phyloP scores from a whole-genome alignment of 2,113 vertebrate genomes.

The Fulmarus glacialis region DNA sequence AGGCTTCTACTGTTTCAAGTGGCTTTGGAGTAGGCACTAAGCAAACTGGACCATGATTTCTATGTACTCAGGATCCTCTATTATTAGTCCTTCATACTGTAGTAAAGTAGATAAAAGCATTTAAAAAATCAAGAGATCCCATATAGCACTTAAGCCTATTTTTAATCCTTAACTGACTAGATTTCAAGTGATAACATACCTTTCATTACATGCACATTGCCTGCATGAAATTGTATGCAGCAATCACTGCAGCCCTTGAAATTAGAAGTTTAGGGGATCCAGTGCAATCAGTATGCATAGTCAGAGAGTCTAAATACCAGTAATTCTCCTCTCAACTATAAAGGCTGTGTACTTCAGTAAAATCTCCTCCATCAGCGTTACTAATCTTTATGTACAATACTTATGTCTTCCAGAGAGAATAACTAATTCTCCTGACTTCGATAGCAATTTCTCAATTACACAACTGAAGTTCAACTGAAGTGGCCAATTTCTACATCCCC shows the following conservation, averaged over 20 bases:
- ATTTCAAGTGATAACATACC: background rate
- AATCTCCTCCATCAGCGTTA: background rate
- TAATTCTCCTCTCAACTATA: background rate
- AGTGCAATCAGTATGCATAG: background rate
- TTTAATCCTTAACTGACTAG: conserved; percentile 18
- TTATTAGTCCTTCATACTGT: background rate
- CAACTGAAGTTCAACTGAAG: background rate
- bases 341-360: background rate
- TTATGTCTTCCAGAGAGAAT: background rate
- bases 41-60: background rate
- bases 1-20: background rate
- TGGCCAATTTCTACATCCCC: background rate
- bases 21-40: conserved; percentile 3
- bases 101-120: conserved; percentile 1
- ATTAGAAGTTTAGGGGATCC: background rate
- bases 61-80: background rate
- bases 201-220: background rate
- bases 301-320: background rate
- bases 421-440: background rate
- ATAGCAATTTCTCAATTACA: background rate
- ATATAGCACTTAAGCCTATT: background rate
- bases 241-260: background rate
- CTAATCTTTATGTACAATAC: background rate
- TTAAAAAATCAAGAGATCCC: conserved; percentile 7
- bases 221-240: background rate